Evolutionary conservation across 2,113 vertebrate genomes (phyloP), one percentile per base, ranked within the genome.

Genomic region (Enhydra lutris): DNA sequence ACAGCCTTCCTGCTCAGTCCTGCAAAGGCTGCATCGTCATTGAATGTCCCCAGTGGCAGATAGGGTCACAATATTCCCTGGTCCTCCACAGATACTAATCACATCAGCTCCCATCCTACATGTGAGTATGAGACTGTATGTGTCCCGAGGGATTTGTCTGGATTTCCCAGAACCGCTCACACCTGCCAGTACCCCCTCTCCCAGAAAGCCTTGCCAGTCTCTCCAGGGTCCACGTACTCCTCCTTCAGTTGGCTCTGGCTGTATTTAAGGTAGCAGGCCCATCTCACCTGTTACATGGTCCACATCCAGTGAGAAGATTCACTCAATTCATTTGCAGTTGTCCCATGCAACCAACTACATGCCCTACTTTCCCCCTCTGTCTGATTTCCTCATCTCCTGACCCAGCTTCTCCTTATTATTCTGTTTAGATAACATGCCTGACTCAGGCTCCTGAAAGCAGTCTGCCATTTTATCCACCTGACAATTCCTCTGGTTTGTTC

Each of bases 381-480:
- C 34, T 61, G 55, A 55, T 6, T 11, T 15, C 34, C 71, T 89
- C 8, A 17, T 50, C 65, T 88, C 57, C 79, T n/a, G 24, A 61
- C 29, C 15, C 17, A 2, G 8, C 13, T 39, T 81, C 47, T 29
- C 34, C 26, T 21, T 6, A 13, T 13, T 18, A 20, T 36, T 74
- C 34, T 2, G 13, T 31, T 73, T 5, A 13, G 63, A 21, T 3
- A 47, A 6, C 63, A 21, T 1, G 4, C 45, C 67, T 67, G 3
- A n/a, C 73, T 39, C 9, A n/a, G 24, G 17, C 39, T n/a, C 36
- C 21, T 45, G 20, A 39, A 7, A 26, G n/a, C 34, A 21, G 34
- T 6, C 2, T 6, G 10, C 9, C 0, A 1, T 18, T 45, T 17
- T 15, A 8, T 3, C 7, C 47, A n/a, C 11, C 52, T 45, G 36